Base-by-base conservation (phyloP, 1,140 invertebrate species). In the Atta colombica region DNA sequence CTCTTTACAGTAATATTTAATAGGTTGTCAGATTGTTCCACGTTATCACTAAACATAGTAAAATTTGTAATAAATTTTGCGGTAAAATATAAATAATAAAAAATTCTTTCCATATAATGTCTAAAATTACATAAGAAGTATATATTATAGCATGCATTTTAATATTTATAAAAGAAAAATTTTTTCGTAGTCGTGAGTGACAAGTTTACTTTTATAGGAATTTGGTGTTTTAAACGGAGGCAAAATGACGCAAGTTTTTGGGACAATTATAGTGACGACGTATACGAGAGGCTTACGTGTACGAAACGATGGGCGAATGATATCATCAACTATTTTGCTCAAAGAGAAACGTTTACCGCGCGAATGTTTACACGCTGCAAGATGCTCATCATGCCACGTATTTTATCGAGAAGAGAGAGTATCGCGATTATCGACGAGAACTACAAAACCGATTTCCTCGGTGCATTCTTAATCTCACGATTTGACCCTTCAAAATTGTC, bases 241-340 rank as follows among this genome's bases (percentile, higher is more conserved):
- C 53, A 25, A 81, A 69, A 7, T 58, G 78, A 72, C 60, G 77
- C 53, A 45, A 86, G 2, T 58, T 80, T 80, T 65, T 55, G 31
- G 18, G 25, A 88, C 25, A 10, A 82, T 61, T 82, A 74, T 84
- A 84, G 68, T 61, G 35, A 82, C 66, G 31, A 35, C 21, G 68
- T 82, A 81, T 60, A 77, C 55, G 65, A 78, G 55, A 86, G 21
- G 61, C 45, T 87, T 77, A 69, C 85, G 85, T 78, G 72, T 18
- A 58, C 60, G 31, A 88, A 66, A 63, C 28, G 77, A 86, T 80
- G 63, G 14, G 49, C n/a, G 77, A 69, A 60, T 80, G 63, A 86
- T 65, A 80, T 86, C 85, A 80, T 78, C 85, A 51, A 78, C 85
- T 51, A 28, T 69, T n/a, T 49, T 69, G 65, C 39, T 18, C 25